Base-by-base conservation (phyloP, 2,888 invertebrate genomes). In the Drosophila mimetica region DNA sequence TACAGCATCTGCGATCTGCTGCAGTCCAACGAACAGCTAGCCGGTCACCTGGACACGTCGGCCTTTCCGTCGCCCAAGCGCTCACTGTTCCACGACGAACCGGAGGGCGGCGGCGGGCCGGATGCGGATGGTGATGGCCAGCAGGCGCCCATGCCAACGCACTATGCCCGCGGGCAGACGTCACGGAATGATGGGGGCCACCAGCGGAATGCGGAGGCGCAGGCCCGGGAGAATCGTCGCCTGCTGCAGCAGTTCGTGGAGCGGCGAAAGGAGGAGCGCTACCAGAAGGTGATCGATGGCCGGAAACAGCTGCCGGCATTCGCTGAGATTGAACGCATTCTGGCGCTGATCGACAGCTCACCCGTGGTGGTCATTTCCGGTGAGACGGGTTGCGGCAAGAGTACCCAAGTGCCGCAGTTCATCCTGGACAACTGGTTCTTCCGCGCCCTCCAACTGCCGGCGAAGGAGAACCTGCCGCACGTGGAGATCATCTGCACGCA, bases 321-420 rank as follows among this genome's bases (percentile, higher is more conserved):
- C 94, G 91, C 92, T 16, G 94, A 94, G 88, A 94, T 93, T 91
- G 93, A 94, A 37, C 94, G 95, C 66, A 95, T 97, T 79, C 91
- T 97, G 64, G 93, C 93, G 71, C 92, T 94, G 0, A 93, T 96
- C 37, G 92, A 93, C 34, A 93, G 93, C 55, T 94, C 94, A 57
- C 91, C 77, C 20, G 89, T 91, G 2, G 78, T 91, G 18, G 95
- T 97, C 0, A 95, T 97, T 76, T 95, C 96, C 46, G 97, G 97
- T 2, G 96, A 96, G 90, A 97, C 97, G 1, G 97, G 96, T 0
- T 96, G 96, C 81, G 96, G 96, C 50, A 96, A 96, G 91, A 95
- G 95, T 88, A 96, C 96, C 0, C 95, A 98, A 94, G 95, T 98
- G n/a, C 98, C 98, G 0, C 98, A 99, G 91, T 98, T 96, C 91